Conservation (phyloP, 2,888 invertebrate species). For the Tribolium freemani region DNA sequence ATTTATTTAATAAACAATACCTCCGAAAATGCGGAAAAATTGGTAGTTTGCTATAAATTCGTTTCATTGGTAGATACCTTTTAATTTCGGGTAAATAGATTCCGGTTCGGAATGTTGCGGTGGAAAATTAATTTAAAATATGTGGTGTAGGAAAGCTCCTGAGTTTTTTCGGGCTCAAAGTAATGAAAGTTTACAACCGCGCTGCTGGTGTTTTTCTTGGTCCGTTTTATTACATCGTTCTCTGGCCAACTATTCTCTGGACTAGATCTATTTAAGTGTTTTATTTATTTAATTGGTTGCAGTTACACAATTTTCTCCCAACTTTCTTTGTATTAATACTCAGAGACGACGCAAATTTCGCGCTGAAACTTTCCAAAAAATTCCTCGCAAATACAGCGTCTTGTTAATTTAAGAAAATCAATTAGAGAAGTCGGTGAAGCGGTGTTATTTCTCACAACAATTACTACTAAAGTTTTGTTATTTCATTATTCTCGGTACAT, state of each 20-base stretch:
- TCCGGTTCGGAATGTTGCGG: constrained; percentile 7
- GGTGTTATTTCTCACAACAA: constrained; percentile 41
- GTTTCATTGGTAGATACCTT: background rate
- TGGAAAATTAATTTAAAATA: constrained; percentile 36
- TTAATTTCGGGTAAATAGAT: constrained; percentile 22
- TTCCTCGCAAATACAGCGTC: constrained; percentile 3
- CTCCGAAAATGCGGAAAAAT: too few relatives aligned
- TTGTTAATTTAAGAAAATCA: constrained; percentile 40
- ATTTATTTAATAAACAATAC: too few relatives aligned
- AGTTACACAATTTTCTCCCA: constrained; percentile 46
- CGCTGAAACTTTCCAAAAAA: constrained; percentile 13
- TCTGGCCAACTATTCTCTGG: constrained; percentile 51
- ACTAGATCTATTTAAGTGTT: constrained; percentile 57
- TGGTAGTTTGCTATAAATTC: background rate
- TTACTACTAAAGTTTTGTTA: constrained; percentile 37
- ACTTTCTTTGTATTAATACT: constrained; percentile 27
- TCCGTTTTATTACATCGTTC: constrained; percentile 46
- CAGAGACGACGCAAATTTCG: background rate
- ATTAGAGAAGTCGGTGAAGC: constrained; percentile 34
- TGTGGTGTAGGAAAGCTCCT: constrained; percentile 42
- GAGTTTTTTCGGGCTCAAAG: constrained; percentile 44
- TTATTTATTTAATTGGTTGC: constrained; percentile 58
- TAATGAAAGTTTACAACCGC: constrained; percentile 51
- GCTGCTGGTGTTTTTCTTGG: constrained; percentile 45
- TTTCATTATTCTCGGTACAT: constrained; percentile 32